Base-by-base conservation (phyloP, 1,140 invertebrate genomes). In the Temnothorax longispinosus region DNA sequence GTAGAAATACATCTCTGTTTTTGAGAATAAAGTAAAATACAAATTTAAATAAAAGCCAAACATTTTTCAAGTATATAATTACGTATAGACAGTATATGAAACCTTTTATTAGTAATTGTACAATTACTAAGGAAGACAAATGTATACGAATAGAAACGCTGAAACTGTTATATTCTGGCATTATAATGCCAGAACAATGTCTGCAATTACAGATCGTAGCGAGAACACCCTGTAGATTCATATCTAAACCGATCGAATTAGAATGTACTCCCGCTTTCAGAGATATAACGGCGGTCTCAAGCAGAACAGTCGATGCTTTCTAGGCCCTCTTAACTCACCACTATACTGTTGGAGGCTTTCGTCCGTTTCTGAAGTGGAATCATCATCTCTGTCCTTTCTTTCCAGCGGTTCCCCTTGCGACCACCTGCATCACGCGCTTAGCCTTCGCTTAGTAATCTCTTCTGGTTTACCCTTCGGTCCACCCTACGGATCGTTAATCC, bases 401-500 rank as follows among this genome's bases (percentile, higher is more conserved):
- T 78, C 50, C 88, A 56, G 58, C 56, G 60, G 47, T 82, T 67
- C 74, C 85, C 76, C 67, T 60, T 64, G 27, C 67, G 47, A 21
- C 87, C 87, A 78, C 85, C 85, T 88, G 60, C 62, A 72, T 32
- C 41, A 56, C 74, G 77, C 50, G 77, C 50, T 85, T 69, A 32
- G 56, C 38, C 69, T 77, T 54, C 38, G 67, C 78, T 82, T 74
- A 74, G 74, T 54, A 47, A 52, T 50, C 56, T 58, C 32, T 35
- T 75, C 35, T 21, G 35, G 71, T 75, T 50, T 87, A 67, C 75
- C 80, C 74, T 74, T 38, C 76, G 44, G 38, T 47, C 58, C 85
- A 85, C 67, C 86, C 88, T 75, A 72, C 85, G 75, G 60, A 41
- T 71, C 54, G 80, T 72, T 91, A 91, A 91, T 91, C 90, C 89